phyloP scores from a whole-genome alignment of 2,113 vertebrate species.

The Spea multiplicata region DNA sequence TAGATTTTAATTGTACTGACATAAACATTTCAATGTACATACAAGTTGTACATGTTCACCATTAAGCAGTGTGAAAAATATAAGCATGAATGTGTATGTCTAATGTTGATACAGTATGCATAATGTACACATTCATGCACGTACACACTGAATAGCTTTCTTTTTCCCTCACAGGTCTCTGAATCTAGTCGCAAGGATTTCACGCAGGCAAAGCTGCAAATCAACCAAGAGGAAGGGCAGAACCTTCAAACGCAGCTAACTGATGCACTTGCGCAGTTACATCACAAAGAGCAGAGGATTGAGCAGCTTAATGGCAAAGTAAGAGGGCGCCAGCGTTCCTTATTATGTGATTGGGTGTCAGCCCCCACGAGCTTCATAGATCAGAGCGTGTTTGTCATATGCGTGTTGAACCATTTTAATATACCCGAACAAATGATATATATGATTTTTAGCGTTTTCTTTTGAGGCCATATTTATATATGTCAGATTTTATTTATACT shows the following conservation, averaged over 20 bases:
- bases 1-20: too few species aligned
- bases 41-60: neutral
- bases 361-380: too few species aligned
- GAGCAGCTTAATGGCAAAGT: conserved; percentile 75
- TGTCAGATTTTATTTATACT: too few species aligned
- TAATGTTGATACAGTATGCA: neutral
- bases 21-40: too few species aligned
- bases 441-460: too few species aligned
- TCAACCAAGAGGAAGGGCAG: conserved; percentile 58
- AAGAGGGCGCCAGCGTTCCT: neutral
- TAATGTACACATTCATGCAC: neutral
- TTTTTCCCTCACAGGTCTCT: conserved; percentile 55
- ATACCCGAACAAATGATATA: too few species aligned
- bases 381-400: too few species aligned
- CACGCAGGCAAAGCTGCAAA: conserved; percentile 47
- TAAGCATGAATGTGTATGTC: neutral
- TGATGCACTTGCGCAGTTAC: conserved; percentile 69
- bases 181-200: conserved; percentile 24
- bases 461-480: too few species aligned
- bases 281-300: conserved; percentile 74
- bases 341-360: too few species aligned
- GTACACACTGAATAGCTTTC: neutral
- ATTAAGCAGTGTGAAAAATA: neutral
- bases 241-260: conserved; percentile 63
- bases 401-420: too few species aligned